A percentile compares a stretch with the other conserved stretches of the same genome.
Evolutionary conservation across 1,140 invertebrate genomes (phyloP).

Genomic region (Aphelenchoides fujianensis): DNA sequence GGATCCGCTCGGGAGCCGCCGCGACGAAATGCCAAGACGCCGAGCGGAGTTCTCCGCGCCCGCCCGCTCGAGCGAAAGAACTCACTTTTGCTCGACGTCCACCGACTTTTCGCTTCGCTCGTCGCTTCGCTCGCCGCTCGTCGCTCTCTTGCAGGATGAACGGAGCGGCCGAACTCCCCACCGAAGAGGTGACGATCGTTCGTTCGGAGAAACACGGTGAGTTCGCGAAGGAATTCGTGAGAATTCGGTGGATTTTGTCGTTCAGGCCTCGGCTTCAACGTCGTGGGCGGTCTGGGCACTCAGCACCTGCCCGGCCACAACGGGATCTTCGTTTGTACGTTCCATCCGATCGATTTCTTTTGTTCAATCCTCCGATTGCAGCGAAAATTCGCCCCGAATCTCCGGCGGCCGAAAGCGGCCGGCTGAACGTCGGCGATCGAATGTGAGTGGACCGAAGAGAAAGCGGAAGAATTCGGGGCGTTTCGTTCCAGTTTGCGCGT

Average conservation of each 20-base stretch:
- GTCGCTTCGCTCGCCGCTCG: too few relatives aligned
- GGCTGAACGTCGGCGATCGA: constrained; percentile 63
- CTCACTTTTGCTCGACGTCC: too few relatives aligned
- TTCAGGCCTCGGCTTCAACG: constrained; percentile 65
- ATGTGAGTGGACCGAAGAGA: too few relatives aligned
- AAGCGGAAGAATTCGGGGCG: constrained; percentile 28
- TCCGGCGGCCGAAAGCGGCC: constrained; percentile 62
- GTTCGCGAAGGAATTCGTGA: not conserved
- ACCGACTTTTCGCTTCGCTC: too few relatives aligned
- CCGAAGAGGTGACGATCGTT: not conserved
- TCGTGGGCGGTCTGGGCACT: constrained; percentile 64
- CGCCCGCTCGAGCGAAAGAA: too few relatives aligned
- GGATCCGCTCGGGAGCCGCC: too few relatives aligned
- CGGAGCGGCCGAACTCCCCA: not conserved
- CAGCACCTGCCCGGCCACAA: constrained; percentile 63
- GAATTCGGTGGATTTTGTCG: not conserved
- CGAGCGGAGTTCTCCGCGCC: too few relatives aligned
- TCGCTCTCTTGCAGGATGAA: too few relatives aligned
- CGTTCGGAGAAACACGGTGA: not conserved
- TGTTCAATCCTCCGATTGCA: too few relatives aligned
- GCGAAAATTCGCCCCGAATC: constrained; percentile 63
- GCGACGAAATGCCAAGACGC: too few relatives aligned
- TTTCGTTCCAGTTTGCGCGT: constrained; percentile 36
- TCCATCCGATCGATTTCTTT: too few relatives aligned
- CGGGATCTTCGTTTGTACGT: constrained; percentile 65